Evolutionary conservation across 2,113 vertebrate species (phyloP).

Genomic region (Ondatra zibethicus): DNA sequence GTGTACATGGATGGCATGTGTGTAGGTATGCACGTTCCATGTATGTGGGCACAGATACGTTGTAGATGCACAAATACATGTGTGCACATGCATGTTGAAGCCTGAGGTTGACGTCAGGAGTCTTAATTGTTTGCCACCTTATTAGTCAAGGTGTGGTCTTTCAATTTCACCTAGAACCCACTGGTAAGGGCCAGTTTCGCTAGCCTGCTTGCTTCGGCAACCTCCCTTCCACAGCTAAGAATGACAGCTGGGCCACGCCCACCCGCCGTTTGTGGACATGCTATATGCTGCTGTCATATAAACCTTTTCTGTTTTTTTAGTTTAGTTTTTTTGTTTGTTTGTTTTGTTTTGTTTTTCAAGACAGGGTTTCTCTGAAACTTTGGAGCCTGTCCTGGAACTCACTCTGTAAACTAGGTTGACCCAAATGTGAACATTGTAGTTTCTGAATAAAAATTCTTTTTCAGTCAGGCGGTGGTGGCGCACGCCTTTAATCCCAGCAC

Average conservation of each 20-base stretch:
- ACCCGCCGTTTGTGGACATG: fast-evolving
- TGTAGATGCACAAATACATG: too few relatives aligned
- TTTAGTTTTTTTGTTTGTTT: neutral
- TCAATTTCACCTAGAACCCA: neutral
- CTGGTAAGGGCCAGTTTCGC: neutral
- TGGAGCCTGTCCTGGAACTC: neutral
- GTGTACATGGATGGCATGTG: neutral
- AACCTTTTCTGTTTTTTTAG: neutral
- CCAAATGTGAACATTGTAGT: too few relatives aligned
- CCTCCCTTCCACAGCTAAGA: neutral
- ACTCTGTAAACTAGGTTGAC: neutral
- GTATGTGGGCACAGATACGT: neutral
- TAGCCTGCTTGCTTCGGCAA: neutral
- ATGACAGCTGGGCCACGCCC: too few relatives aligned
- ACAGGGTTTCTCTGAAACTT: neutral
- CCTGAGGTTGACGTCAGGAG: neutral
- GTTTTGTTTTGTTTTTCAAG: neutral
- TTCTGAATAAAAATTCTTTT: too few relatives aligned
- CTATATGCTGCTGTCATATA: too few relatives aligned
- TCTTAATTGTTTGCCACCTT: neutral
- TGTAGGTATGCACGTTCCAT: neutral
- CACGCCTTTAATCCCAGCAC: too few relatives aligned
- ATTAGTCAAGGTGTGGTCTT: neutral
- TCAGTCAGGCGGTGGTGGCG: too few relatives aligned
- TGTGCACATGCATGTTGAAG: neutral